phyloP scores from a whole-genome alignment of 2,113 vertebrate genomes.

The Vidua chalybeata region DNA sequence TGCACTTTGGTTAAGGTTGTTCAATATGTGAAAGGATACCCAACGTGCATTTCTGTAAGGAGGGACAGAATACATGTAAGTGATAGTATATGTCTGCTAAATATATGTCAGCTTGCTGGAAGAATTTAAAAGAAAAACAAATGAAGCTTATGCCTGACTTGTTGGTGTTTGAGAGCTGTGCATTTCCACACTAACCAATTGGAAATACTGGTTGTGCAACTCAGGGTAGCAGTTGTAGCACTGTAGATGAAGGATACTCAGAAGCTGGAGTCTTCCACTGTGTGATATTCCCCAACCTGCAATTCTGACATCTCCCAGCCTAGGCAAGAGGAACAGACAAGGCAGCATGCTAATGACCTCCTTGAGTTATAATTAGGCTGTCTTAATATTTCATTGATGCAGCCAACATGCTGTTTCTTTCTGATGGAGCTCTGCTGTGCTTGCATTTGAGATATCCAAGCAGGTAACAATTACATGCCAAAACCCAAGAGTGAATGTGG shows the following conservation, averaged over 20 bases:
- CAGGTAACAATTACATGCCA: neutral
- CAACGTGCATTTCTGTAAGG: neutral
- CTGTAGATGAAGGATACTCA: neutral
- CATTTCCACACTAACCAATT: neutral
- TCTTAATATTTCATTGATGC: neutral
- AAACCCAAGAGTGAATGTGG: neutral
- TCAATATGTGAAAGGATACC: neutral
- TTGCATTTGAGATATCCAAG: neutral
- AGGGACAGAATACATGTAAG: neutral
- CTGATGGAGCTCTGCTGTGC: neutral
- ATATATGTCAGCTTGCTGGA: neutral
- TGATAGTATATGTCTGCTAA: neutral
- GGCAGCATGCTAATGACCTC: neutral
- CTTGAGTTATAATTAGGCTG: neutral
- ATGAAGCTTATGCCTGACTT: neutral
- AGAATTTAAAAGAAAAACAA: neutral
- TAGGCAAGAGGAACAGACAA: neutral
- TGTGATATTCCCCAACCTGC: neutral
- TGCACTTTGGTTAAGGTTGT: neutral
- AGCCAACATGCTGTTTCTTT: neutral
- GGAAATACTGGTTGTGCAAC: neutral
- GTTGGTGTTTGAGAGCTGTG: neutral
- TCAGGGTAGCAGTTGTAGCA: neutral
- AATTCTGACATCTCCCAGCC: neutral
- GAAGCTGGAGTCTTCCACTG: neutral